phyloP scores from a whole-genome alignment of 2,113 vertebrate species.

The Hippocampus guttulatus region DNA sequence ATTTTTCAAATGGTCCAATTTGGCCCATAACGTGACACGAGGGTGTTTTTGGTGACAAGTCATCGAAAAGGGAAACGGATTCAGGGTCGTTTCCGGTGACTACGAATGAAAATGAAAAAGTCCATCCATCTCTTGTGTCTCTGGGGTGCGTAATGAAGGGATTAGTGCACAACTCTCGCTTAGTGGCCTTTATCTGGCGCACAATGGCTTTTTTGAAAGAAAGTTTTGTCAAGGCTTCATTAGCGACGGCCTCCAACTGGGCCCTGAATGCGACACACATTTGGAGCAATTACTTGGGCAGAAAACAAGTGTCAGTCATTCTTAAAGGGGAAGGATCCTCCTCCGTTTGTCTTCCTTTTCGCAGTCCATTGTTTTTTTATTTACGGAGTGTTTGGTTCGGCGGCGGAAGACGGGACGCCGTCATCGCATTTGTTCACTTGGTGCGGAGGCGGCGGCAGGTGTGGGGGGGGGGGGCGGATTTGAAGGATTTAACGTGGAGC shows the following conservation, averaged over 20 bases:
- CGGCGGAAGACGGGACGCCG: slow-evolving; percentile 30
- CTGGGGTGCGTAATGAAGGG: slow-evolving; percentile 74
- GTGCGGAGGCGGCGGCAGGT: slow-evolving; percentile 14
- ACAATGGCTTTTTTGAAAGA: slow-evolving; percentile 85
- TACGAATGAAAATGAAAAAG: slow-evolving; percentile 47
- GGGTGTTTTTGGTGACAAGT: neutral
- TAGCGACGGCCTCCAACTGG: slow-evolving; percentile 78
- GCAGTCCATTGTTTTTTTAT: slow-evolving; percentile 36
- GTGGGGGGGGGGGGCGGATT: slow-evolving; percentile 33
- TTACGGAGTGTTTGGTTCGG: slow-evolving; percentile 51
- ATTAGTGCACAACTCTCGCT: slow-evolving; percentile 79
- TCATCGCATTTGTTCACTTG: slow-evolving; percentile 51
- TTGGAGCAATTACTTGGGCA: slow-evolving; percentile 91
- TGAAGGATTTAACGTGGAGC: slow-evolving; percentile 59
- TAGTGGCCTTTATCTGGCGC: slow-evolving; percentile 80
- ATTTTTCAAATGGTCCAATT: neutral
- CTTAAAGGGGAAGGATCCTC: slow-evolving; percentile 87
- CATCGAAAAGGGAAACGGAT: neutral
- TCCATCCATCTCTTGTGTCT: slow-evolving; percentile 52
- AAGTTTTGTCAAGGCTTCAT: slow-evolving; percentile 79
- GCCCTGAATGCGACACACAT: slow-evolving; percentile 77
- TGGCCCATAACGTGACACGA: neutral
- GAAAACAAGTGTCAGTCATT: slow-evolving; percentile 92
- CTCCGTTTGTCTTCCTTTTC: slow-evolving; percentile 73
- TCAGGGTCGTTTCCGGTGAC: slow-evolving; percentile 36